Percentiles rank a stretch among this genome's conserved stretches.
These are phyloP conservation scores for Drosophila sp. DNA, from an alignment of 1,140 invertebrate genomes.

Conservation along the genomic window DNA sequence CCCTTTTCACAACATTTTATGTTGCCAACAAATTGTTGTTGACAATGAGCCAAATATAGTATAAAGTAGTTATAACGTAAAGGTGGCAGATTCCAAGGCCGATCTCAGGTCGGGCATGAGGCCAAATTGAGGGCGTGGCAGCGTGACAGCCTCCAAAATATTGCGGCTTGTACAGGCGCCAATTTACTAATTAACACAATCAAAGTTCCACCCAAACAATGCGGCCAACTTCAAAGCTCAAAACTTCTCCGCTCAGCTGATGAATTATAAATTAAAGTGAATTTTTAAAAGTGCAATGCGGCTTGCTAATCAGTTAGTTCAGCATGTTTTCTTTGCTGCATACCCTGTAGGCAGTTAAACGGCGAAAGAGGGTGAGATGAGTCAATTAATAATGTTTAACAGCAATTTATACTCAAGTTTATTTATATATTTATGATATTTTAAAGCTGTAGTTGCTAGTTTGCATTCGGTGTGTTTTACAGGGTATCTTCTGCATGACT, in stretches of 20 bases:
- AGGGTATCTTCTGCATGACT: conserved; percentile 1
- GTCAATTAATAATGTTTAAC: not conserved
- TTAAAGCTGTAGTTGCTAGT: not conserved
- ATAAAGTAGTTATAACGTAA: too few relatives aligned
- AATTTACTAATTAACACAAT: conserved; percentile 81
- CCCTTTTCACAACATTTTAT: conserved; percentile 76
- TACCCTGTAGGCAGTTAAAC: conserved; percentile 1
- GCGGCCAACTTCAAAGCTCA: conserved; percentile 44
- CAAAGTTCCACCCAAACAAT: conserved; percentile 61
- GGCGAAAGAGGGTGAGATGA: not conserved
- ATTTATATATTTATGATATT: too few relatives aligned
- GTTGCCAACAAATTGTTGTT: conserved; percentile 51
- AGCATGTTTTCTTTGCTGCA: conserved; percentile 21
- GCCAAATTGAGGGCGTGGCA: not conserved
- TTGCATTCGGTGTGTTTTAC: not conserved
- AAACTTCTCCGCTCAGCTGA: conserved; percentile 48
- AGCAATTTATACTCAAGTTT: too few relatives aligned
- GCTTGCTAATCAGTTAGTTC: not conserved
- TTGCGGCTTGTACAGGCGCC: conserved; percentile 17
- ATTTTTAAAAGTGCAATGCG: conserved; percentile 58
- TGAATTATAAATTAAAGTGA: conserved; percentile 82
- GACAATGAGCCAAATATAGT: conserved; percentile 24
- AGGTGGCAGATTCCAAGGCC: not conserved
- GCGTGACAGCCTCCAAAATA: not conserved
- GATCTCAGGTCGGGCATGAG: not conserved